Conservation (phyloP, 1,140 invertebrate species). For the Lordiphosa clarofinis region DNA sequence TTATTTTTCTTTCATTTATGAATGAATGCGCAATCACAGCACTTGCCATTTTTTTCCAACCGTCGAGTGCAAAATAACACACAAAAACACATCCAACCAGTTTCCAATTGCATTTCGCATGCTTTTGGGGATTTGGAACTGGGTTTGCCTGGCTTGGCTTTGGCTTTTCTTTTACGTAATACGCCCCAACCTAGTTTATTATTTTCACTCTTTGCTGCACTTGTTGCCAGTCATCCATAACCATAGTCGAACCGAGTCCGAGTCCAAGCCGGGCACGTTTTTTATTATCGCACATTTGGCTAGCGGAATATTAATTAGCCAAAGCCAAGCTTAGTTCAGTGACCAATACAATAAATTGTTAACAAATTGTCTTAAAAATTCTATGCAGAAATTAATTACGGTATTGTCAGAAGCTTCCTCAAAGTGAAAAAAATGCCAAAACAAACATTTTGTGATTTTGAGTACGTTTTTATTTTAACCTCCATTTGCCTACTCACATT, state of each 20-base stretch:
- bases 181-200: slow-evolving; percentile 59
- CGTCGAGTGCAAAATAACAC: background rate
- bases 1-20: slow-evolving; percentile 39
- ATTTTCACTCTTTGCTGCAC: slow-evolving; percentile 58
- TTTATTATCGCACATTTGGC: slow-evolving; percentile 72
- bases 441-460: slow-evolving; percentile 20
- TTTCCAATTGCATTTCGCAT: slow-evolving; percentile 51
- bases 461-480: slow-evolving; percentile 39
- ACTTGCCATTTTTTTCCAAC: slow-evolving; percentile 24
- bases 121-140: slow-evolving; percentile 7
- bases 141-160: slow-evolving; percentile 16
- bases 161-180: slow-evolving; percentile 71
- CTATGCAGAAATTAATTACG: slow-evolving; percentile 18
- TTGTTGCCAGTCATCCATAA: slow-evolving; percentile 23
- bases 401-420: background rate
- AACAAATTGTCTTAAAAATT: slow-evolving; percentile 23
- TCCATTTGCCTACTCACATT: slow-evolving; percentile 36
- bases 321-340: slow-evolving; percentile 43
- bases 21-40: slow-evolving; percentile 41
- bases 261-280: slow-evolving; percentile 48
- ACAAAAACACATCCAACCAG: slow-evolving; percentile 30
- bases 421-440: slow-evolving; percentile 24
- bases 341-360: slow-evolving; percentile 43
- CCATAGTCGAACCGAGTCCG: slow-evolving; percentile 12
- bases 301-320: slow-evolving; percentile 51